A percentile compares a stretch with the other conserved stretches of the same genome.
phyloP scores from a whole-genome alignment of 2,113 vertebrate genomes.

The Odontophorus gujanensis region DNA sequence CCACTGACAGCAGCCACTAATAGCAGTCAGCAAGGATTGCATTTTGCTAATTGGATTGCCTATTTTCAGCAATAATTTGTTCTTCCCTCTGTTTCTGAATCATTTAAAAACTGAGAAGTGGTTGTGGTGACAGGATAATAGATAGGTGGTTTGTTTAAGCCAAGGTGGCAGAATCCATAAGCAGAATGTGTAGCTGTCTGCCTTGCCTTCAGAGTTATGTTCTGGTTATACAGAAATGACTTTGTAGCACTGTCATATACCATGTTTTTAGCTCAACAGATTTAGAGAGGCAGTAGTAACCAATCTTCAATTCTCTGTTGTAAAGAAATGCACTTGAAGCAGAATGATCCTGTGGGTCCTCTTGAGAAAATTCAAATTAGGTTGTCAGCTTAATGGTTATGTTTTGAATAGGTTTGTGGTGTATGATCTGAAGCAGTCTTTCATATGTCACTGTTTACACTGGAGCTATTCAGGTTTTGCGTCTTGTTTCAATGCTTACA shows the following conservation, averaged over 20 bases:
- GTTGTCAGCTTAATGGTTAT: background rate
- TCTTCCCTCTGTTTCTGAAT: background rate
- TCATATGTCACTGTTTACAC: background rate
- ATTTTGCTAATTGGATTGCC: background rate
- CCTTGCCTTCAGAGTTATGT: background rate
- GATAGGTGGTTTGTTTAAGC: background rate
- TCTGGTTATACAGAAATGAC: background rate
- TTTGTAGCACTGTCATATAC: background rate
- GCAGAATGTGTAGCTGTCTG: background rate
- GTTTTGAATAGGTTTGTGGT: background rate
- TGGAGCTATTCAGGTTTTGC: background rate
- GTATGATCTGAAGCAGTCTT: background rate
- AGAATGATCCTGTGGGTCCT: background rate
- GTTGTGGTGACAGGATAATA: background rate
- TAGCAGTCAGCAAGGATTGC: background rate
- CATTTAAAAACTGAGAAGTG: background rate
- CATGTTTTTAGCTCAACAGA: background rate
- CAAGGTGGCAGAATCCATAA: background rate
- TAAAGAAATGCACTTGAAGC: background rate
- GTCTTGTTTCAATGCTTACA: background rate
- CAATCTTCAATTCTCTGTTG: background rate
- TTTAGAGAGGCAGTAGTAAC: background rate
- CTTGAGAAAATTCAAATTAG: background rate
- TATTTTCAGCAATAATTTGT: rapidly evolving
- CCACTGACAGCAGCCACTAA: background rate